Evolutionary conservation across 2,888 invertebrate genomes (phyloP).

Genomic region (Drosophila pseudotalamancana): DNA sequence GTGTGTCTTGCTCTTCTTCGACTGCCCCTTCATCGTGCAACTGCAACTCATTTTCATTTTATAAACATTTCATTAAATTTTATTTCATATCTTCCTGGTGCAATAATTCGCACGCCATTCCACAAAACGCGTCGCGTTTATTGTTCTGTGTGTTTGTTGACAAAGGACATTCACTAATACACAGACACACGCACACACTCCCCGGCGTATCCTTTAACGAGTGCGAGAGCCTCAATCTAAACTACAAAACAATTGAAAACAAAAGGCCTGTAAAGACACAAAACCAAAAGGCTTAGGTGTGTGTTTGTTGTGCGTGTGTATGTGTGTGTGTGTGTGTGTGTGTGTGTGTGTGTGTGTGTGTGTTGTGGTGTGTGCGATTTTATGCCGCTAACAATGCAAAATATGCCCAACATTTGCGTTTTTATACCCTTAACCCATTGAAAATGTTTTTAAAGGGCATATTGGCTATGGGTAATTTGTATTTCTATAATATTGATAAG

Average conservation of each 20-base stretch:
- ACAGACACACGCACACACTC: conserved; percentile 15
- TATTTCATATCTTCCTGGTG: conserved; percentile 80
- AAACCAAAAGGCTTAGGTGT: conserved; percentile 44
- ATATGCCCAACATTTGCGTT: conserved; percentile 71
- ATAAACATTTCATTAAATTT: conserved; percentile 79
- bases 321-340: conserved; percentile 23
- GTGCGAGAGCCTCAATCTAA: conserved; percentile 73
- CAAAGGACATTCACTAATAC: conserved; percentile 55
- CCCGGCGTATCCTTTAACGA: conserved; percentile 63
- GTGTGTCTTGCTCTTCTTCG: not conserved
- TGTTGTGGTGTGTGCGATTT: conserved; percentile 52
- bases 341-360: conserved; percentile 26
- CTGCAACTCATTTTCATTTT: conserved; percentile 71
- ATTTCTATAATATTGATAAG: too few species aligned
- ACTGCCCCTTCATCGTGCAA: not conserved
- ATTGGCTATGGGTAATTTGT: not conserved
- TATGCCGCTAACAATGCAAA: conserved; percentile 70
- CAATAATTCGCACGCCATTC: conserved; percentile 79
- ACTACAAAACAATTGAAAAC: conserved; percentile 76
- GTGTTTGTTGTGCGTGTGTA: conserved; percentile 18
- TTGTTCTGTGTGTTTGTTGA: conserved; percentile 45
- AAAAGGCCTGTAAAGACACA: conserved; percentile 61
- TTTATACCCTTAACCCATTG: conserved; percentile 22
- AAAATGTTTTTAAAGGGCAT: not conserved
- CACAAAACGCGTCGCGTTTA: conserved; percentile 74